Percentiles rank a stretch among this genome's conserved stretches.
Conservation (phyloP, 2,888 invertebrate genomes). For the Xestia rhomboidea region DNA sequence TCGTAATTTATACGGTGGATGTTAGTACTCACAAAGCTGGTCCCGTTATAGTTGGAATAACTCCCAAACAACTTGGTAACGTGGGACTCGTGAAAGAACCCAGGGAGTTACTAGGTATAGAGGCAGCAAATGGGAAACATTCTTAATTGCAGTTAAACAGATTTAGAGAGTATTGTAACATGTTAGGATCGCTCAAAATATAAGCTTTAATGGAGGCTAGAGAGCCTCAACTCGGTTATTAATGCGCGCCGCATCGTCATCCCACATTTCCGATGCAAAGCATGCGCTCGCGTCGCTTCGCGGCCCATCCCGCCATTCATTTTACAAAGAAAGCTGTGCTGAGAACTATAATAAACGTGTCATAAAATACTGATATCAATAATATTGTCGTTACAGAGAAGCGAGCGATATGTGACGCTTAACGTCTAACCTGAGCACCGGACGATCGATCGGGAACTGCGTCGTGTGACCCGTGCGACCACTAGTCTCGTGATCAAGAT, state of each 20-base stretch:
- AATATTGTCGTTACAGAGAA: conserved; percentile 70
- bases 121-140: conserved; percentile 10
- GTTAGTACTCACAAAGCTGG: conserved; percentile 42
- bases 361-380: conserved; percentile 32
- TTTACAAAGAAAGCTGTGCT: conserved; percentile 57
- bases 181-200: neutral
- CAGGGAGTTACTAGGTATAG: neutral
- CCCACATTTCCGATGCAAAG: conserved; percentile 68
- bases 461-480: conserved; percentile 63
- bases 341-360: conserved; percentile 36
- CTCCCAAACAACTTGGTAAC: conserved; percentile 41
- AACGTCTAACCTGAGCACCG: conserved; percentile 28
- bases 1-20: conserved; percentile 55
- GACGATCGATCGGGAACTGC: conserved; percentile 46
- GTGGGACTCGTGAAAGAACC: conserved; percentile 12
- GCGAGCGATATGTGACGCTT: conserved; percentile 68
- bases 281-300: conserved; percentile 61
- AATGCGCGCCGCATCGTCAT: conserved; percentile 69
- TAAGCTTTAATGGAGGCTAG: neutral
- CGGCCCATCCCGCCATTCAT: conserved; percentile 54
- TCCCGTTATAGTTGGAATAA: conserved; percentile 56
- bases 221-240: conserved; percentile 45
- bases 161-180: neutral
- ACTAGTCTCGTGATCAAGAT: conserved; percentile 74
- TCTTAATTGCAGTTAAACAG: neutral